Evolutionary conservation across 2,113 vertebrate genomes (phyloP), one percentile per base, ranked within the genome.

Genomic region (Oncorhynchus masou): DNA sequence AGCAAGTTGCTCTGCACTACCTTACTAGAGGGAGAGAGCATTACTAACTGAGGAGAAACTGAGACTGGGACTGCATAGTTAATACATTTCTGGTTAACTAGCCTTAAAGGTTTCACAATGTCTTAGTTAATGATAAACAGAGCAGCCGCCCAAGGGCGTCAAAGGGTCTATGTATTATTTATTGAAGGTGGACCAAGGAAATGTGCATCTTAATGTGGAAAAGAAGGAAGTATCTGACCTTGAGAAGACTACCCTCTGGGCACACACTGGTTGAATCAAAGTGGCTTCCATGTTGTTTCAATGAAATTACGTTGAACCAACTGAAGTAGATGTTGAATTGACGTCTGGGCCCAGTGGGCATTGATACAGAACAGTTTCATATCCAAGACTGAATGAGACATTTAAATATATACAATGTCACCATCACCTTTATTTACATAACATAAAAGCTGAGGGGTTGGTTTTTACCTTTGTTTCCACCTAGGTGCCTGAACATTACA

Each of bases 71-170:
- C 25, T 64, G 0, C 54, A 20, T 57, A 57, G 54, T 57, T 57
- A 69, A 69, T 54, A 16, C 19, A 54, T 57, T 49, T 19, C 70
- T 68, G 39, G 70, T 79, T 31, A 34, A 75, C 20, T 80, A 69
- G 64, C 31, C 70, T 19, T 27, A 68, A 72, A 68, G 34, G 80
- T 91, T 90, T 85, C 89, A 83, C 89, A 87, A 91, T 79, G 70
- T 31, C 68, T 67, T 79, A 77, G 88, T 92, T 91, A 93, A 91
- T 93, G 78, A 89, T 86, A 81, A 89, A 86, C 91, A 66, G 57
- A 76, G 73, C 73, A 84, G 74, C 79, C 77, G 73, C 81, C 74
- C 79, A 60, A 70, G 74, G 19, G 74, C 39, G 51, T 72, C 71
- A 65, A 74, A 74, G 74, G 34, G 68, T 4, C 68, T 48, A 45